Conservation (phyloP, 2,797 vertebrate genomes). For the Scolopax rusticola region DNA sequence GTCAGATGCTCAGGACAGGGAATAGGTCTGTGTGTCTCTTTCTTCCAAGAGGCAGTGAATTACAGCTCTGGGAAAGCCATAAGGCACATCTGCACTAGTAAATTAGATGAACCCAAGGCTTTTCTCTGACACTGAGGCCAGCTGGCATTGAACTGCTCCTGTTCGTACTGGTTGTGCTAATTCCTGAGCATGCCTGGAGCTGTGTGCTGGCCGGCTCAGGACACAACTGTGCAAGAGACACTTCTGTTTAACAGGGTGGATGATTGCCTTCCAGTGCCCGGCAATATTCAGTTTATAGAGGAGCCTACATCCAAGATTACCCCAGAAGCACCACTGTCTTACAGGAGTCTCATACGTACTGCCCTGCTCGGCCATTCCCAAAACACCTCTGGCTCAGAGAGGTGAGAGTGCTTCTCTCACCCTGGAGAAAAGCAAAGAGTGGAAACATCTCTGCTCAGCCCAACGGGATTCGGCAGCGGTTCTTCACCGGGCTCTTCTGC, state of each 20-base stretch:
- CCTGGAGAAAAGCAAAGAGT: not conserved
- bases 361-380: not conserved
- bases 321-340: not conserved
- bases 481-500: not conserved
- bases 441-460: not conserved
- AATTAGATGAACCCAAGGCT: not conserved
- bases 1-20: not conserved
- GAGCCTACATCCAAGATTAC: not conserved
- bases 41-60: not conserved
- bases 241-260: not conserved
- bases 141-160: not conserved
- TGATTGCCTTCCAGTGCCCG: not conserved
- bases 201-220: not conserved
- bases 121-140: not conserved
- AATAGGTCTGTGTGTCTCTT: not conserved
- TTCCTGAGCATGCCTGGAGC: not conserved
- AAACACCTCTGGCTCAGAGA: not conserved
- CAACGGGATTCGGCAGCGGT: accelerated
- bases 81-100: not conserved
- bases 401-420: too few species aligned
- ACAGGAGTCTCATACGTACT: not conserved
- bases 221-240: not conserved
- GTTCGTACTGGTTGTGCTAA: not conserved
- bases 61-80: not conserved
- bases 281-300: not conserved